Percentiles rank a stretch among this genome's conserved stretches.
These are phyloP conservation scores for Aphrophora alni DNA, from an alignment of 2,888 invertebrate genomes.

Conservation along the genomic window DNA sequence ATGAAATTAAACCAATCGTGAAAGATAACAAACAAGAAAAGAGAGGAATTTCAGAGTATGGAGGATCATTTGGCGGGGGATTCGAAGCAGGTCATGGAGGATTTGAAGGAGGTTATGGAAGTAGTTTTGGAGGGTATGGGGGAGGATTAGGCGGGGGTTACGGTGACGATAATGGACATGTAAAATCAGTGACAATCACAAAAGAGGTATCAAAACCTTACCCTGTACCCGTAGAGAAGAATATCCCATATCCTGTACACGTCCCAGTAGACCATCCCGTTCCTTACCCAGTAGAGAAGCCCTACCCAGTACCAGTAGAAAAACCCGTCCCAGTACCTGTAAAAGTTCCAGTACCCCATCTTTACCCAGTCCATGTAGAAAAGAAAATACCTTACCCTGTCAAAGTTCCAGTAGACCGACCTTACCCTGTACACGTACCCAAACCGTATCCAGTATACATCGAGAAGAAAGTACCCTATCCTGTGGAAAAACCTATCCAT, in stretches of 20 bases:
- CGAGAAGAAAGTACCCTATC: constrained; percentile 74
- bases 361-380: constrained; percentile 54
- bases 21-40: neutral
- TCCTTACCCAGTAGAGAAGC: constrained; percentile 45
- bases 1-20: neutral
- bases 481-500: constrained; percentile 44
- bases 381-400: constrained; percentile 63
- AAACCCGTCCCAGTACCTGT: constrained; percentile 26
- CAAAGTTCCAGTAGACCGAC: no score
- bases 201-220: neutral
- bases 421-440: constrained; percentile 67
- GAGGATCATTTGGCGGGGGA: no score
- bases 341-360: no score
- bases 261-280: constrained; percentile 50
- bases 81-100: no score
- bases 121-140: neutral
- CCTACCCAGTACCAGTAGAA: constrained; percentile 39
- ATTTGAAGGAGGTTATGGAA: no score
- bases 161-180: neutral
- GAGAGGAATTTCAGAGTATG: neutral
- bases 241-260: constrained; percentile 51
- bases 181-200: neutral
- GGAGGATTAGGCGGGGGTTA: neutral
- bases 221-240: constrained; percentile 51
- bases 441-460: constrained; percentile 78